Percentiles rank a stretch among this genome's conserved stretches.
These are phyloP conservation scores for Aldrovandia affinis DNA, from an alignment of 2,797 vertebrate species.

Conservation along the genomic window DNA sequence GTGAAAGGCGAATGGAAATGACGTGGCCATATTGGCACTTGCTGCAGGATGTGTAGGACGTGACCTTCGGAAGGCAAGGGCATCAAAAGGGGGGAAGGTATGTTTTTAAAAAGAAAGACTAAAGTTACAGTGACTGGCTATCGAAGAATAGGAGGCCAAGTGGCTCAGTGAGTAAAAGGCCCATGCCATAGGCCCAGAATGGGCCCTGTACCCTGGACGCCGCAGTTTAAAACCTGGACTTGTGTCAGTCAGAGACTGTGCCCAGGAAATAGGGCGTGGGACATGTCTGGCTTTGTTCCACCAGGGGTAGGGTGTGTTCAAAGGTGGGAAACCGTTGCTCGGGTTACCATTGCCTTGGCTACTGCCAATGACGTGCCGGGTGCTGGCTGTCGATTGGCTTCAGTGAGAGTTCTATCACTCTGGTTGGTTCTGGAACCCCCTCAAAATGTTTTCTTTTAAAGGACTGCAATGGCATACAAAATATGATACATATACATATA, in stretches of 20 bases:
- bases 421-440: too few species aligned
- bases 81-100: background rate
- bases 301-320: background rate
- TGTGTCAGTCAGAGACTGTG: background rate
- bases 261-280: background rate
- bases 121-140: background rate
- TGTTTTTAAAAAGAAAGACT: too few species aligned
- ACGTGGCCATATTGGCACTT: conserved; percentile 2
- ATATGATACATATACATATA: too few species aligned
- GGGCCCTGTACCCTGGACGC: too few species aligned
- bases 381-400: too few species aligned
- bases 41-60: background rate
- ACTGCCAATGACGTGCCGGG: too few species aligned
- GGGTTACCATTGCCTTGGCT: background rate
- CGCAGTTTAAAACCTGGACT: background rate
- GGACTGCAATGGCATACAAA: too few species aligned
- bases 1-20: background rate
- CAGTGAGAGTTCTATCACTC: too few species aligned
- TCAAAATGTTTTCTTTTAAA: too few species aligned
- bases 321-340: background rate
- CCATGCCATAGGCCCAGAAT: background rate
- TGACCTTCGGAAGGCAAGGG: background rate
- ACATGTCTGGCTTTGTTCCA: background rate
- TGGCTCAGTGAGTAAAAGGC: background rate
- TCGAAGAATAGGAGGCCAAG: background rate